These are phyloP conservation scores for Zaprionus obscuricornis DNA, from an alignment of 2,888 invertebrate species.

Conservation along the genomic window DNA sequence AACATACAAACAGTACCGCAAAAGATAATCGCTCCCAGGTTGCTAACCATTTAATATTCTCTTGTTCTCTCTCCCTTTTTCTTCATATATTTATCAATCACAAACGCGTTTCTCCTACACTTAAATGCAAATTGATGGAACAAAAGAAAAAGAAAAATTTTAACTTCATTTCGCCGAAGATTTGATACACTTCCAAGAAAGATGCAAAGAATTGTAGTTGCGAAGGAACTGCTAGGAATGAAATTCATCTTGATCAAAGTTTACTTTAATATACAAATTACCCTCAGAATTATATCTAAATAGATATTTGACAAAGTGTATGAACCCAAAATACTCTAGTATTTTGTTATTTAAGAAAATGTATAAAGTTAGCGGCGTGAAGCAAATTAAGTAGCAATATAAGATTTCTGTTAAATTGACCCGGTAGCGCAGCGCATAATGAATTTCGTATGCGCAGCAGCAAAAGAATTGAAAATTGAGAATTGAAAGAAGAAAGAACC, in stretches of 20 bases:
- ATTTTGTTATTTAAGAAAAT: conserved; percentile 32
- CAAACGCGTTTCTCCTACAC: conserved; percentile 65
- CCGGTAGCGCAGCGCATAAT: conserved; percentile 69
- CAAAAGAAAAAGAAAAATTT: conserved; percentile 7
- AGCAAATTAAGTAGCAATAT: conserved; percentile 76
- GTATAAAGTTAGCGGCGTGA: conserved; percentile 68
- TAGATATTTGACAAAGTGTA: too few species aligned
- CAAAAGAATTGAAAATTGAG: conserved; percentile 51
- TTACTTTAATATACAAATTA: too few species aligned
- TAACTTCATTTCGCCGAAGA: background rate
- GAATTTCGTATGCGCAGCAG: conserved; percentile 72
- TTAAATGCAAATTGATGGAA: conserved; percentile 67
- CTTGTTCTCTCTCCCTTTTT: conserved; percentile 2
- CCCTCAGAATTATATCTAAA: too few species aligned
- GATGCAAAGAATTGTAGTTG: background rate
- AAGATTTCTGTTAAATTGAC: conserved; percentile 72
- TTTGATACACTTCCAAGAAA: too few species aligned
- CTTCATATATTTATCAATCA: conserved; percentile 53
- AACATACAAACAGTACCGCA: conserved; percentile 71
- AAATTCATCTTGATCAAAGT: too few species aligned
- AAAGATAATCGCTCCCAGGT: conserved; percentile 59
- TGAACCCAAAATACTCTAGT: too few species aligned
- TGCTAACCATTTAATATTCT: conserved; percentile 22
- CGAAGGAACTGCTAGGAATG: too few species aligned
- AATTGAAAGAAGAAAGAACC: conserved; percentile 49